Base-by-base conservation (phyloP, 2,888 invertebrate species). In the Lasioglossum vierecki region DNA sequence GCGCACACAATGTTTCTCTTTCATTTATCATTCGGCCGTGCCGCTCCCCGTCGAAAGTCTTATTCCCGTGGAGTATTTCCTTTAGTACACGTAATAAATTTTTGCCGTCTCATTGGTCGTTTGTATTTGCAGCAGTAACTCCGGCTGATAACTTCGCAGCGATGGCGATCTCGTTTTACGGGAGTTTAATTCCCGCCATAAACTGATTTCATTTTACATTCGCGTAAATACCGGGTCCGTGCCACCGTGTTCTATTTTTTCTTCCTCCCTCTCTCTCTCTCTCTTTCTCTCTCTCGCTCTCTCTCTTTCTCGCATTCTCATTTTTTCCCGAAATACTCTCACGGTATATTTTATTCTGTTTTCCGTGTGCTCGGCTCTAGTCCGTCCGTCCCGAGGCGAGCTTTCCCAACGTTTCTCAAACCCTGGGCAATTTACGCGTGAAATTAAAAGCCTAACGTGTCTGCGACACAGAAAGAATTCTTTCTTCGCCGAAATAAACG, bases 91-190 rank as follows among this genome's bases (percentile, higher is more conserved):
- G 73, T 83, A 80, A 88, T 88, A 88, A 88, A 87, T 78, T 88
- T 83, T 86, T 80, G 77, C 57, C 84, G 91, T 92, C 93, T 93
- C 92, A 92, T 93, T 93, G 93, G 93, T 93, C 92, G 91, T 94
- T 94, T 92, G 93, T 93, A 94, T 93, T 94, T 93, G 82, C 79
- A 80, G 87, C 89, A 89, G 89, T 92, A 92, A 93, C 92, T 91
- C 91, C 88, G 90, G 88, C 91, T 91, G 92, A 93, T 93, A 93
- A 92, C 91, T 91, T 91, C 88, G 82, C 83, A 76, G 89, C 90
- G 91, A 91, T 89, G 80, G 81, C 90, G 89, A 91, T 90, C 92
- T 89, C 90, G 91, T 90, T 94, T 94, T 93, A 93, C 92, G 91
- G 87, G 90, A 89, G 89, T 93, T 94, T 94, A 91, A 92, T 91